These are phyloP conservation scores for Pollenia angustigena DNA, from an alignment of 2,888 invertebrate species.

Conservation along the genomic window DNA sequence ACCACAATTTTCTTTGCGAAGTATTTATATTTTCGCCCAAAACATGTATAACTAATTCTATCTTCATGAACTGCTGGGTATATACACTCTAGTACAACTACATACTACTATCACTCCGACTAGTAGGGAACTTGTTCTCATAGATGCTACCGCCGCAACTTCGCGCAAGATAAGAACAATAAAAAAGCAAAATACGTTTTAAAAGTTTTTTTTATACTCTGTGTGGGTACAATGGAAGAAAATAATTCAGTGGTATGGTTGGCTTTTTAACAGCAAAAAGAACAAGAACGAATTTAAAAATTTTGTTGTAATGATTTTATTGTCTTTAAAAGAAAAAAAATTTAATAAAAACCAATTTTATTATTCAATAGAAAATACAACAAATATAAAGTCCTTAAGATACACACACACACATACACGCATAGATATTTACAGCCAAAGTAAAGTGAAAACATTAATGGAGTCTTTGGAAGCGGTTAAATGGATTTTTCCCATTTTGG, in stretches of 20 bases:
- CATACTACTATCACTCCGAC: slow-evolving; percentile 9
- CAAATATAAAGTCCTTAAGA: not conserved
- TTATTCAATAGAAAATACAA: slow-evolving; percentile 66
- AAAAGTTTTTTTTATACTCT: slow-evolving; percentile 53
- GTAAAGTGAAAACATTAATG: slow-evolving; percentile 57
- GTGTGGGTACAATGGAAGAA: slow-evolving; percentile 24
- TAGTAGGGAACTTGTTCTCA: slow-evolving; percentile 36
- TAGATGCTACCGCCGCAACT: slow-evolving; percentile 8
- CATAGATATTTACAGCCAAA: slow-evolving; percentile 1
- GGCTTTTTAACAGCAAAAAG: slow-evolving; percentile 24
- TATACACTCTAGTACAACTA: not conserved
- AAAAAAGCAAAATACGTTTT: slow-evolving; percentile 41
- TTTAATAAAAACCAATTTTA: slow-evolving; percentile 68
- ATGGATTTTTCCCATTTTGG: slow-evolving; percentile 58
- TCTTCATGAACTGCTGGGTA: not conserved
- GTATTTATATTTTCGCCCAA: no score
- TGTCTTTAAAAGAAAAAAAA: slow-evolving; percentile 54
- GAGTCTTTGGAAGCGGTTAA: slow-evolving; percentile 70
- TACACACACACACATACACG: not conserved
- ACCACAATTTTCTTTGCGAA: no score
- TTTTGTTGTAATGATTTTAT: slow-evolving; percentile 44
- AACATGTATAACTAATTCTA: no score
- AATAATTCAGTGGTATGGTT: slow-evolving; percentile 43
- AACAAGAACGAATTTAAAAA: slow-evolving; percentile 18
- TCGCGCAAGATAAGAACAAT: slow-evolving; percentile 44